Conservation (phyloP, 2,113 vertebrate genomes). For the Struthidea cinerea region DNA sequence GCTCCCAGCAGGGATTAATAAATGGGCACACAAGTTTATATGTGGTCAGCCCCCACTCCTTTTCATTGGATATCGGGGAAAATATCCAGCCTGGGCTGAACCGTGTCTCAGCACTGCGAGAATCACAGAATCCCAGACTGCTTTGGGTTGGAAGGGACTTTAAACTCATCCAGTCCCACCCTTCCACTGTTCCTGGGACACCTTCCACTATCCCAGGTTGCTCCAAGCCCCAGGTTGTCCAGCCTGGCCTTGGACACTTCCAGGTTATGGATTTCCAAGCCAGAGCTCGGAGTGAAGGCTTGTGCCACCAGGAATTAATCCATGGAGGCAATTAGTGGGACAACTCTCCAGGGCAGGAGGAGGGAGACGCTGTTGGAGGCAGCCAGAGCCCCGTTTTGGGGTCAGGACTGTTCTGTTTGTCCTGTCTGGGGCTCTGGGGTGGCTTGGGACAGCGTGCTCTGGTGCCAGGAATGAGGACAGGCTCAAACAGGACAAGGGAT, state of each 20-base stretch:
- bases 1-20: neutral
- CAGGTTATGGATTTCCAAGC: neutral
- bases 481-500: neutral
- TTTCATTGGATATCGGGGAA: neutral
- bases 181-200: neutral
- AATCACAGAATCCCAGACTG: neutral
- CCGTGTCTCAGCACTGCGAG: rapidly evolving
- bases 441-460: rapidly evolving
- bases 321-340: neutral
- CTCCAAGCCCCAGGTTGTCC: neutral
- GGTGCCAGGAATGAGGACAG: neutral
- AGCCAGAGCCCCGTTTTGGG: neutral
- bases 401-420: neutral
- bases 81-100: neutral
- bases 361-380: neutral
- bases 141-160: neutral
- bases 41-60: neutral
- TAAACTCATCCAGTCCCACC: neutral
- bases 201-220: neutral
- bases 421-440: neutral
- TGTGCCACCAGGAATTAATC: neutral
- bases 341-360: neutral
- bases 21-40: rapidly evolving
- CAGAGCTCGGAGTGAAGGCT: neutral
- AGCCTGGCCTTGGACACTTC: neutral